phyloP scores from a whole-genome alignment of 2,113 vertebrate species.

The Mormyrus iriodes region DNA sequence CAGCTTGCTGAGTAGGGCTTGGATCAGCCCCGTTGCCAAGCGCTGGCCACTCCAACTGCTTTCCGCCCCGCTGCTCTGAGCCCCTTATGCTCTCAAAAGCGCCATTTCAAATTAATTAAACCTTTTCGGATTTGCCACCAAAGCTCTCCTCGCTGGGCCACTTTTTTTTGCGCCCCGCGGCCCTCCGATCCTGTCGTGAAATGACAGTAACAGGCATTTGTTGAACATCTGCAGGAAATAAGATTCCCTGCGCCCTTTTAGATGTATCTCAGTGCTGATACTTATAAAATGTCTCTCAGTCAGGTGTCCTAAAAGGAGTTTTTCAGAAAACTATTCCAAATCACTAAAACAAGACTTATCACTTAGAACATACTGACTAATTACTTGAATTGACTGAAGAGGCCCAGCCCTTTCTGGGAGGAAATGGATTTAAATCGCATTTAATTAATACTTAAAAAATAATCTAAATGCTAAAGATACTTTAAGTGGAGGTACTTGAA shows the following conservation, averaged over 20 bases:
- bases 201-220: conserved; percentile 11
- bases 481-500: background rate
- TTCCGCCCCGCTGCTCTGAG: conserved; percentile 86
- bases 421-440: background rate
- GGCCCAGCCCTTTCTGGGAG: background rate
- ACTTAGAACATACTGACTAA: background rate
- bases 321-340: background rate
- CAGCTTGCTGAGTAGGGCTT: conserved; percentile 68
- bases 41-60: conserved; percentile 79
- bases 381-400: background rate
- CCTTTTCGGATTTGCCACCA: conserved; percentile 70
- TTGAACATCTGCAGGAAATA: conserved; percentile 1
- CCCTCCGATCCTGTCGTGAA: background rate
- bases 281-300: background rate
- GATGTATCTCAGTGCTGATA: background rate
- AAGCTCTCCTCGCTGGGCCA: conserved; percentile 56
- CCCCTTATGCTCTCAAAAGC: conserved; percentile 83
- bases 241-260: background rate
- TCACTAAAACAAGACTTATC: background rate
- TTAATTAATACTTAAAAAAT: background rate
- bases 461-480: background rate
- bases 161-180: conserved; percentile 20
- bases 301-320: background rate
- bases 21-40: conserved; percentile 85
- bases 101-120: conserved; percentile 98